These are phyloP conservation scores for Alosa sapidissima DNA, from an alignment of 2,797 vertebrate genomes.

Conservation along the genomic window DNA sequence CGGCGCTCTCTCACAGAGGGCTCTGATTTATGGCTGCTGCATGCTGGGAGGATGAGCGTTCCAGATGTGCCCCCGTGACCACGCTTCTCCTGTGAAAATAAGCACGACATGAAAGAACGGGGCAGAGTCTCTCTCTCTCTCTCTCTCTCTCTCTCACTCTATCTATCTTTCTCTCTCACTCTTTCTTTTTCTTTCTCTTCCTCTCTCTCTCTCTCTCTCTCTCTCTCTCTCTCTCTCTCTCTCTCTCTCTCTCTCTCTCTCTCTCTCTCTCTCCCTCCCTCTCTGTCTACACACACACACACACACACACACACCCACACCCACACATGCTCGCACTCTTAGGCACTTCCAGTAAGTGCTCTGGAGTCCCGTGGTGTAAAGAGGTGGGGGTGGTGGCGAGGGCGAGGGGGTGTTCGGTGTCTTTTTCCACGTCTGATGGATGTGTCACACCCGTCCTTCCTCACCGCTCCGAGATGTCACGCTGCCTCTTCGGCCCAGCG, in stretches of 20 bases:
- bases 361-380: neutral
- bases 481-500: neutral
- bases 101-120: constrained; percentile 27
- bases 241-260: neutral
- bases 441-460: neutral
- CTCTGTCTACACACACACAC: neutral
- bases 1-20: constrained; percentile 32
- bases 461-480: neutral
- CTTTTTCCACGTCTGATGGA: neutral
- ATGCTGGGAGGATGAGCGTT: constrained; percentile 51
- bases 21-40: constrained; percentile 45
- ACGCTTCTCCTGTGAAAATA: constrained; percentile 39
- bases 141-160: neutral
- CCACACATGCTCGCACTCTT: neutral
- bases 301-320: neutral
- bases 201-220: too few relatives aligned
- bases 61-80: constrained; percentile 53
- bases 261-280: too few relatives aligned
- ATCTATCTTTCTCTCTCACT: too few relatives aligned
- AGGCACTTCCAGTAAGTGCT: constrained; percentile 23
- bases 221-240: too few relatives aligned
- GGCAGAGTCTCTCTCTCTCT: constrained; percentile 1
- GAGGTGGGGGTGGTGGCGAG: neutral
- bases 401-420: neutral
- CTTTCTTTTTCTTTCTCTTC: neutral